phyloP scores from a whole-genome alignment of 37 sponge, comb jelly and placozoan species.

The Halisarca cf. caerulea region DNA sequence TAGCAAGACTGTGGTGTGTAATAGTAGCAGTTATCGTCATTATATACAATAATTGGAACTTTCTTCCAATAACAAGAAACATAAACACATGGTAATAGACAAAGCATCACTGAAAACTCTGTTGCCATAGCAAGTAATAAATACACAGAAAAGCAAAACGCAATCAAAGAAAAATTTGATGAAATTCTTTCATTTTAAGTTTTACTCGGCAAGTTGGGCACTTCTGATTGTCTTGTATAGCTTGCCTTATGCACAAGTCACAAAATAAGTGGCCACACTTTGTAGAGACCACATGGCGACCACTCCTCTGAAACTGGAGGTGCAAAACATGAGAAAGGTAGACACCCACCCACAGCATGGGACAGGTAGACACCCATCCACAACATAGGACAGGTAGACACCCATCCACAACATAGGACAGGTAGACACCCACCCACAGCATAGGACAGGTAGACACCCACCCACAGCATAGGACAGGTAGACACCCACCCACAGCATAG shows the following conservation, averaged over 20 bases:
- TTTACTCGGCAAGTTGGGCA: slow-evolving; percentile 67
- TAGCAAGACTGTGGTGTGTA: too few relatives aligned
- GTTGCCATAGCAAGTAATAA: too few relatives aligned
- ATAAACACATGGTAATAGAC: too few relatives aligned
- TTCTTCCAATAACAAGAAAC: too few relatives aligned
- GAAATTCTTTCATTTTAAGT: slow-evolving; percentile 56
- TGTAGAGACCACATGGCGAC: slow-evolving; percentile 56
- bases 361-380: not conserved
- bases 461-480: not conserved
- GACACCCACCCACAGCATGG: too few relatives aligned
- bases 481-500: not conserved
- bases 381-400: not conserved
- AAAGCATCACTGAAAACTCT: too few relatives aligned
- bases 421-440: not conserved
- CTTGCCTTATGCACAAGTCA: slow-evolving; percentile 43
- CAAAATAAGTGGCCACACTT: slow-evolving; percentile 80
- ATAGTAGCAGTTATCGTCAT: too few relatives aligned
- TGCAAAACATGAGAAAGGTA: not conserved
- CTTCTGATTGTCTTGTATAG: slow-evolving; percentile 36
- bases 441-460: too few relatives aligned
- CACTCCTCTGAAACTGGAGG: slow-evolving; percentile 37
- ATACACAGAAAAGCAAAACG: too few relatives aligned
- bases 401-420: slow-evolving; percentile 4
- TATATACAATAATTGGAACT: too few relatives aligned
- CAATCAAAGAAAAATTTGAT: slow-evolving; percentile 51